Evolutionary conservation across 2,888 invertebrate species (phyloP), one percentile per base, ranked within the genome.

Genomic region (Drosophila birchii): DNA sequence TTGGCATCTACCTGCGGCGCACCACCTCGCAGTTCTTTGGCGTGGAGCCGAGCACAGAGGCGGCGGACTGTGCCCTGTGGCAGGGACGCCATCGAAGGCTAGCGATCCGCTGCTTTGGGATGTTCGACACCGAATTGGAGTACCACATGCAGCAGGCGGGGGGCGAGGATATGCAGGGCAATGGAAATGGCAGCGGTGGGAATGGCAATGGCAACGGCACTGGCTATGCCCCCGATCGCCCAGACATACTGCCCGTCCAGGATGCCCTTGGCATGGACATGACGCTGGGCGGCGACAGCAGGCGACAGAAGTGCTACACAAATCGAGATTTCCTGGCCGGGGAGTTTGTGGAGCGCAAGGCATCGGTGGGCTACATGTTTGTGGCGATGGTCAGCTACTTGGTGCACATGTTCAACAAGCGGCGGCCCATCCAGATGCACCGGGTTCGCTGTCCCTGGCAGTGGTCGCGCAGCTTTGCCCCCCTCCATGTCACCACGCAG

Each of bases 381-480:
- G 87, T 92, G 67, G 81, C 90, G 6, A 91, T 92, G 16, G 56
- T 92, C 11, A 86, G 84, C 5, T 92, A 90, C 57, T 76, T 92
- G 26, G 86, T 92, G 0, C 93, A 95, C 93, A 94, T 94, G 64
- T 93, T 96, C 87, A 94, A 94, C 47, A 93, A 94, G 34, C 78
- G 84, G 0, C 86, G 89, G 23, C 72, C 78, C 3, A 75, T 51
- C 16, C 76, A 86, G 4, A 47, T 47, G 9, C 59, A 64, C 14
- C 39, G 59, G 14, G 53, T 72, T 7, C 51, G 61, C 2, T 72
- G 86, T 5, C 85, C 88, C 8, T 90, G 89, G 77, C 95, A 95
- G 82, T 95, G 95, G 94, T 96, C 96, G 34, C 94, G 96, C 43
- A 96, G 94, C 93, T 97, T 94, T 92, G 95, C 93, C 78, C 95